Evolutionary conservation across 2,797 vertebrate species (phyloP), one percentile per base, ranked within the genome.

Genomic region (Australoheros facetus): DNA sequence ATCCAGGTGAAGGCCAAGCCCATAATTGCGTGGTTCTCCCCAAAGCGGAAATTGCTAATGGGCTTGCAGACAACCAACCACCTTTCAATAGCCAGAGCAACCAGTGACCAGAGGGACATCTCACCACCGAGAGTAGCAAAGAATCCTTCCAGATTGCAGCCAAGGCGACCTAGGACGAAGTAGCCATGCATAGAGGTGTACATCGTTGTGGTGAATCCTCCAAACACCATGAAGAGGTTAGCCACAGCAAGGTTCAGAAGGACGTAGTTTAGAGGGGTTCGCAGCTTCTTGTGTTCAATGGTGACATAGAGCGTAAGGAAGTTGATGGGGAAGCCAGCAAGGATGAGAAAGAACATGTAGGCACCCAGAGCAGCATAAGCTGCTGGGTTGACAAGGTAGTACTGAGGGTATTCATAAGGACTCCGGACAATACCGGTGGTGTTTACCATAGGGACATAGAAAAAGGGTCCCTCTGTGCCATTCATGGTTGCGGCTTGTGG

Each of bases 31-130:
- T 99, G 98, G 88, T 96, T 97, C 94, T 98, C 97, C 7, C 95
- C 94, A 0, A 99, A 99, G 88, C 98, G 97, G 94, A 99, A 99
- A 95, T 97, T 99, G 96, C 95, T 96, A 95, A 99, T 97, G 83
- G 98, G 98, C 86, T 99, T 99, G 95, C 98, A 99, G 92, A 99
- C 97, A 28, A 99, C 98, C 11, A 99, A 2, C 3, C 97, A 99
- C 81, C 98, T 96, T 87, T 99, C 98, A 0, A 99, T 7, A 83
- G 98, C 98, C 94, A 99, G 93, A 75, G 98, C 96, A 37, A 99
- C 97, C 91, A 99, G 90, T 0, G 96, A 98, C 98, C 98, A 99
- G 73, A 99, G 97, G 5, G 86, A 93, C 0, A 99, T 96, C 85
- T 98, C 96, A 95, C 98, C 98, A 0, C 98, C 98, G 3, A 97